phyloP scores from a whole-genome alignment of 2,113 vertebrate genomes.

The Cyanoderma ruficeps region DNA sequence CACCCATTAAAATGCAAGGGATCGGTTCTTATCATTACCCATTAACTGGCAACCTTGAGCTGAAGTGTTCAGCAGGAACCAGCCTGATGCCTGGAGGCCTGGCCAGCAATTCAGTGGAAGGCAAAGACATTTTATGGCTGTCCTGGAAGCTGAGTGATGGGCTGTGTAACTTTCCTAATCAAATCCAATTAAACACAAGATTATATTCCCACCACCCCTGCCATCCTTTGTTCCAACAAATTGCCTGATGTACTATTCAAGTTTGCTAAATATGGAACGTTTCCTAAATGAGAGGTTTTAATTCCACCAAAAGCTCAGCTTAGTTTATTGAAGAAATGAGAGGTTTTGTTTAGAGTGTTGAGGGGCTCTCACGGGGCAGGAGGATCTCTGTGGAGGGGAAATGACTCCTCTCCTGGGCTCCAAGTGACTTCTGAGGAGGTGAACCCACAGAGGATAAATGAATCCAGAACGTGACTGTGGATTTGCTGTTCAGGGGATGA shows the following conservation, averaged over 20 bases:
- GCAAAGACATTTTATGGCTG: not conserved
- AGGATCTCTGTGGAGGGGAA: not conserved
- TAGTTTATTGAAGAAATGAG: not conserved
- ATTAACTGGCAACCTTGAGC: constrained; percentile 44
- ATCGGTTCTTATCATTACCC: constrained; percentile 30
- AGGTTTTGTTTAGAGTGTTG: not conserved
- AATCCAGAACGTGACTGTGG: not conserved
- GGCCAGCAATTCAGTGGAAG: not conserved
- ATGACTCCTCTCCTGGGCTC: not conserved
- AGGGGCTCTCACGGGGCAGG: not conserved
- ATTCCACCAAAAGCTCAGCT: not conserved
- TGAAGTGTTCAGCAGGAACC: not conserved
- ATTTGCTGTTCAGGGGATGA: not conserved
- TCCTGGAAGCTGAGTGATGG: not conserved
- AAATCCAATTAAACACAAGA: not conserved
- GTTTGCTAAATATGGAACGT: not conserved
- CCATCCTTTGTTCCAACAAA: not conserved
- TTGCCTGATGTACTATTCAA: not conserved
- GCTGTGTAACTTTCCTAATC: not conserved
- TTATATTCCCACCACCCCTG: not conserved
- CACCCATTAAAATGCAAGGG: constrained; percentile 30
- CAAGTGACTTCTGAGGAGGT: not conserved
- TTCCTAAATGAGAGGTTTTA: not conserved
- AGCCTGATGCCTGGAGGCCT: not conserved
- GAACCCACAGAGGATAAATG: not conserved